A percentile compares a stretch with the other conserved stretches of the same genome.
Evolutionary conservation across 1,140 invertebrate genomes (phyloP).

Genomic region (Cydia amplana): DNA sequence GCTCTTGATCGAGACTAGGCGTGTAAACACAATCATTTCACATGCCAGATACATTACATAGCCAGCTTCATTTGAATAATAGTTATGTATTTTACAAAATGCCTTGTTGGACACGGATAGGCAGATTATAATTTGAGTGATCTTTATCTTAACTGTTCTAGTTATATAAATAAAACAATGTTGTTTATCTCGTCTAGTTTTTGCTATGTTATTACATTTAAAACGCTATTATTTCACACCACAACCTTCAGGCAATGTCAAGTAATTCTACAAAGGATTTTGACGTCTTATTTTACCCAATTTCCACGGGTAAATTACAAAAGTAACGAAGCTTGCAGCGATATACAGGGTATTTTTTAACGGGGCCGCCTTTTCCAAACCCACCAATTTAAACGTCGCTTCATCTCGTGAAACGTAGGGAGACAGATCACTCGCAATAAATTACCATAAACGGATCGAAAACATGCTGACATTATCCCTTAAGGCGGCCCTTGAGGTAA

Average conservation of each 20-base stretch:
- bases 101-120: conserved; percentile 9
- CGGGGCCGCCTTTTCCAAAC: not conserved
- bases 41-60: not conserved
- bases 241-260: not conserved
- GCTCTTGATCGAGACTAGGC: conserved; percentile 37
- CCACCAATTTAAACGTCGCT: conserved; percentile 28
- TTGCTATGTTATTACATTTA: not conserved
- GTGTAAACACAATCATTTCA: conserved; percentile 34
- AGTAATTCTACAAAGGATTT: not conserved
- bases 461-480: conserved; percentile 33
- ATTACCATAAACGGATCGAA: conserved; percentile 36
- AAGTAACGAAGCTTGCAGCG: not conserved
- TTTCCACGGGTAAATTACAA: not conserved
- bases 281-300: not conserved
- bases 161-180: conserved; percentile 8
- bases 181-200: not conserved
- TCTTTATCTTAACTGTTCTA: not conserved
- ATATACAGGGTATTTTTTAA: not conserved
- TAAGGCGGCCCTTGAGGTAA: conserved; percentile 46
- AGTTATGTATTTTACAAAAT: conserved; percentile 3
- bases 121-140: not conserved
- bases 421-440: conserved; percentile 34
- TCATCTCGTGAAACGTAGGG: conserved; percentile 29
- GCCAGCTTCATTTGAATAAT: conserved; percentile 5
- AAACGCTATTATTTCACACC: not conserved